Conservation (phyloP, 2,113 vertebrate genomes). For the Climacteris rufus region DNA sequence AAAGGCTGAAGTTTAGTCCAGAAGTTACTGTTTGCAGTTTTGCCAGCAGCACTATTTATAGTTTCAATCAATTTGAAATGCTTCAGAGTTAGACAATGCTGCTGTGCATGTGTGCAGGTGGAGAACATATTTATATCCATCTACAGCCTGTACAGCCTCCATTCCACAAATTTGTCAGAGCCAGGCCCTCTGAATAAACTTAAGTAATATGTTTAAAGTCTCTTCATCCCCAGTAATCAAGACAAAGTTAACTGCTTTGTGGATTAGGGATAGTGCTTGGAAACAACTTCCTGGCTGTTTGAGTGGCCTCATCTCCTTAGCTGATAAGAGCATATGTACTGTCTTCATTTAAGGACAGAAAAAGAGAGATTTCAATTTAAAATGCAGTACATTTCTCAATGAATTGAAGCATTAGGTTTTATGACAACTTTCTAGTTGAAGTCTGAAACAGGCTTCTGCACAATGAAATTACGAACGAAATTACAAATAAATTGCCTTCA, state of each 20-base stretch:
- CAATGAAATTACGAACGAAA: neutral
- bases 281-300: neutral
- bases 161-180: neutral
- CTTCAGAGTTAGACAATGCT: conserved; percentile 46
- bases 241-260: neutral
- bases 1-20: conserved; percentile 41
- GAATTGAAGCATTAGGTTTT: neutral
- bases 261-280: neutral
- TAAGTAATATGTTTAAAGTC: conserved; percentile 7
- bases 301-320: neutral
- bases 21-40: conserved; percentile 69
- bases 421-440: neutral
- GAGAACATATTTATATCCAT: conserved; percentile 44
- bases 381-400: neutral
- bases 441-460: neutral
- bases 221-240: neutral
- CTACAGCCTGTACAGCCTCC: neutral
- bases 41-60: conserved; percentile 63
- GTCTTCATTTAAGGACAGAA: neutral
- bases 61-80: conserved; percentile 58
- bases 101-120: conserved; percentile 60
- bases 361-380: neutral
- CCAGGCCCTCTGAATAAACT: neutral
- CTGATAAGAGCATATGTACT: neutral
- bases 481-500: neutral